These are phyloP conservation scores for Choloepus hoffmanni DNA, from an alignment of 2,113 vertebrate genomes.

Conservation along the genomic window DNA sequence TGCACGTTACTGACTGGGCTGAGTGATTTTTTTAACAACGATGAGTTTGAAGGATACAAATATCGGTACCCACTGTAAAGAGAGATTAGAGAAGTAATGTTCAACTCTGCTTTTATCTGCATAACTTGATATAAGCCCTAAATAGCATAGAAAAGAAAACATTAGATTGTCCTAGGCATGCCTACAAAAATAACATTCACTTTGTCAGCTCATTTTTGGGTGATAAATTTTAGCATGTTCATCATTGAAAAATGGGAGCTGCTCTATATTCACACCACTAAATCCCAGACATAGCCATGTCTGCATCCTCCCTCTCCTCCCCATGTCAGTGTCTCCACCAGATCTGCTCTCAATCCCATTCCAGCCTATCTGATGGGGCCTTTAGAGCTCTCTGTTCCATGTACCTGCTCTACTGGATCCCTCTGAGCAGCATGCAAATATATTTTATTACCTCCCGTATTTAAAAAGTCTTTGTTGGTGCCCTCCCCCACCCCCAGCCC, in stretches of 20 bases:
- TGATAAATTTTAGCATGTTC: not conserved
- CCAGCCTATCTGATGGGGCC: not conserved
- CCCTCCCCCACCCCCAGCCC: too few relatives aligned
- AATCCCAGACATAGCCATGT: not conserved
- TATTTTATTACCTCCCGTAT: not conserved
- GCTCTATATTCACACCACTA: not conserved
- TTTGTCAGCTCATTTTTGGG: not conserved
- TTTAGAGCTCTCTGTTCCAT: not conserved
- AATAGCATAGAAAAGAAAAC: not conserved
- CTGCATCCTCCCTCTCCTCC: not conserved
- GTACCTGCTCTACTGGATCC: not conserved
- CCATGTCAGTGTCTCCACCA: not conserved
- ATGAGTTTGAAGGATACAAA: not conserved
- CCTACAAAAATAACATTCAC: not conserved
- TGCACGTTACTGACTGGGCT: not conserved
- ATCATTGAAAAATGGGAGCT: not conserved
- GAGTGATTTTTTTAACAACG: not conserved
- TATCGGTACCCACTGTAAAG: not conserved
- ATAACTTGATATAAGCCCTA: not conserved
- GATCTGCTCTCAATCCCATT: not conserved
- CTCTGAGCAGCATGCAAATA: not conserved
- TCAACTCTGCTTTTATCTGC: constrained; percentile 11
- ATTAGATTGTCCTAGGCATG: not conserved
- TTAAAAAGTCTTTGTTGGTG: not conserved
- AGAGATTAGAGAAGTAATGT: not conserved